Evolutionary conservation across 2,888 invertebrate genomes (phyloP).

Genomic region (Chrysodeixis includens): DNA sequence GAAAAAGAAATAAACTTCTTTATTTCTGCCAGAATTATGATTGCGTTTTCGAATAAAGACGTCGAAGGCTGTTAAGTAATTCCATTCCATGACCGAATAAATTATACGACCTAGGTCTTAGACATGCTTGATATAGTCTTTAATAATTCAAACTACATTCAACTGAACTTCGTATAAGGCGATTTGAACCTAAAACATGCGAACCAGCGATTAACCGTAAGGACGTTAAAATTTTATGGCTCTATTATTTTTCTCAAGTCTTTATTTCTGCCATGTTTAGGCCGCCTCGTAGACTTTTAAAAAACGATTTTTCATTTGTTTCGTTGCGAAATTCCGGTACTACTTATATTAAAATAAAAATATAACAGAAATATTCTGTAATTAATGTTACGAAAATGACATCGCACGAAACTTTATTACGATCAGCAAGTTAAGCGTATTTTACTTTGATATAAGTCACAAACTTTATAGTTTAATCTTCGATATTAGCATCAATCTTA

Average conservation of each 20-base stretch:
- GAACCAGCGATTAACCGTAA: constrained; percentile 74
- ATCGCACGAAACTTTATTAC: constrained; percentile 1
- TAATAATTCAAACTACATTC: constrained; percentile 72
- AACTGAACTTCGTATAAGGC: constrained; percentile 69
- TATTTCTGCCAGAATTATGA: not conserved
- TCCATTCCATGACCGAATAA: constrained; percentile 17
- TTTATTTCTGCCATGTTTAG: constrained; percentile 44
- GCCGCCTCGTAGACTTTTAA: constrained; percentile 24
- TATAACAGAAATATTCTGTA: too few species aligned
- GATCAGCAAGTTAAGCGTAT: not conserved
- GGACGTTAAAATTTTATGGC: constrained; percentile 76
- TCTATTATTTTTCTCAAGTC: constrained; percentile 69
- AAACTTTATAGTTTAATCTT: not conserved
- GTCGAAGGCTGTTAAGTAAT: not conserved
- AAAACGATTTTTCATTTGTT: constrained; percentile 30
- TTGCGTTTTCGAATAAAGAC: not conserved
- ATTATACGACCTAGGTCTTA: constrained; percentile 27
- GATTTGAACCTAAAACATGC: constrained; percentile 76
- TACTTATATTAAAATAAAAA: not conserved
- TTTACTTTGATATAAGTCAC: not conserved
- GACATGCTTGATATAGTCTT: constrained; percentile 65
- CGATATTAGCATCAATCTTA: not conserved
- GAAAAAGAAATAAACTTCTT: not conserved
- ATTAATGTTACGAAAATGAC: not conserved
- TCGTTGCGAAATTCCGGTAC: not conserved